Conservation (phyloP, 2,113 vertebrate genomes). For the Redunca redunca region DNA sequence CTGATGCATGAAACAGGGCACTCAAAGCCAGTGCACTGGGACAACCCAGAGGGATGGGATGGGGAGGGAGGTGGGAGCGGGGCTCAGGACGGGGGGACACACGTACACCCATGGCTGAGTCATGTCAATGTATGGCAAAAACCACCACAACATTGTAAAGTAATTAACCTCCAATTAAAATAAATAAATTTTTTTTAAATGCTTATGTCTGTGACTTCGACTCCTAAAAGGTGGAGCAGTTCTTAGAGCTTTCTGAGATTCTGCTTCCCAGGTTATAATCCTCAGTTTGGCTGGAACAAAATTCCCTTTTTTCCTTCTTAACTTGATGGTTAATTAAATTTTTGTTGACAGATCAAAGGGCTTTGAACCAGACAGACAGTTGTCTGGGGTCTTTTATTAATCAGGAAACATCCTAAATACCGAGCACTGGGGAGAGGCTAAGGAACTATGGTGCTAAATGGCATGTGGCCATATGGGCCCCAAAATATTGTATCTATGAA, state of each 20-base stretch:
- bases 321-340: background rate
- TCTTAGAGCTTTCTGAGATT: background rate
- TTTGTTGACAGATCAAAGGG: background rate
- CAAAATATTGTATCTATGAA: background rate
- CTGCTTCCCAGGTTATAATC: background rate
- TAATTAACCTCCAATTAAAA: background rate
- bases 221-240: background rate
- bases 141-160: background rate
- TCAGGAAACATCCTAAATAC: background rate
- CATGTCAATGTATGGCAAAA: background rate
- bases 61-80: background rate
- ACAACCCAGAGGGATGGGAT: background rate
- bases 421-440: background rate
- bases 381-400: background rate
- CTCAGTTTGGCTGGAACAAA: background rate
- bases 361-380: background rate
- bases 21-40: background rate
- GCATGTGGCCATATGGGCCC: background rate
- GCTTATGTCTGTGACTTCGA: background rate
- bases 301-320: background rate
- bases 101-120: background rate
- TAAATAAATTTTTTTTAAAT: background rate
- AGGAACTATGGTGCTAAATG: background rate
- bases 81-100: fast-evolving
- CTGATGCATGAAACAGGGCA: background rate